Conservation (phyloP, 2,888 invertebrate genomes). For the Athetis lepigone region DNA sequence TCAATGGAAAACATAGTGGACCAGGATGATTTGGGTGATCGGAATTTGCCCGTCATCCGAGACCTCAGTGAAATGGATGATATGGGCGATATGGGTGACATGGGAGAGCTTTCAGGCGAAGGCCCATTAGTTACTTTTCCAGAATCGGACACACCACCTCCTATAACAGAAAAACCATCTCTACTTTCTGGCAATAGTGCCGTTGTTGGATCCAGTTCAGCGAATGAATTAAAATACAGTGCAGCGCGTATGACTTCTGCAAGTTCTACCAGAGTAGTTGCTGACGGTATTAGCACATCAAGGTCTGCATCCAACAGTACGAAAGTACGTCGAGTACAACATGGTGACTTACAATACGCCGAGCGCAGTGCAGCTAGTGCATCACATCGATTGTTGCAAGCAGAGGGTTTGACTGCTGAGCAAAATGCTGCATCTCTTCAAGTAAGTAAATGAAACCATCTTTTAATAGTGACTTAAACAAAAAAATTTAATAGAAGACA, state of each 20-base stretch:
- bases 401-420: conserved; percentile 96
- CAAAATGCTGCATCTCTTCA: conserved; percentile 95
- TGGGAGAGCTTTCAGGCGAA: conserved; percentile 83
- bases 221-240: conserved; percentile 95
- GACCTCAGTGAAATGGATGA: conserved; percentile 88
- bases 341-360: conserved; percentile 95
- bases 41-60: conserved; percentile 85
- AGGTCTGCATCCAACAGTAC: conserved; percentile 88
- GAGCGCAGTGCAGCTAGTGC: conserved; percentile 95
- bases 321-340: conserved; percentile 91
- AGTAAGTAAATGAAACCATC: conserved; percentile 92
- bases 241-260: conserved; percentile 95
- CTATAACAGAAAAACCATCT: conserved; percentile 85
- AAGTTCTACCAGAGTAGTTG: conserved; percentile 93
- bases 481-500: neutral
- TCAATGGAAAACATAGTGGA: conserved; percentile 95
- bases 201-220: conserved; percentile 81
- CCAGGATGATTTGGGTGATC: conserved; percentile 88
- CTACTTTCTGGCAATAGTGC: conserved; percentile 84
- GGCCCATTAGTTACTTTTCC: conserved; percentile 96
- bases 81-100: conserved; percentile 88
- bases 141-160: conserved; percentile 94
- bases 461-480: no score
- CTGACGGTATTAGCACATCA: conserved; percentile 95
- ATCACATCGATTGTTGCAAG: conserved; percentile 94